Base-by-base conservation (phyloP, 2,888 invertebrate genomes). In the Cetonia aurata region DNA sequence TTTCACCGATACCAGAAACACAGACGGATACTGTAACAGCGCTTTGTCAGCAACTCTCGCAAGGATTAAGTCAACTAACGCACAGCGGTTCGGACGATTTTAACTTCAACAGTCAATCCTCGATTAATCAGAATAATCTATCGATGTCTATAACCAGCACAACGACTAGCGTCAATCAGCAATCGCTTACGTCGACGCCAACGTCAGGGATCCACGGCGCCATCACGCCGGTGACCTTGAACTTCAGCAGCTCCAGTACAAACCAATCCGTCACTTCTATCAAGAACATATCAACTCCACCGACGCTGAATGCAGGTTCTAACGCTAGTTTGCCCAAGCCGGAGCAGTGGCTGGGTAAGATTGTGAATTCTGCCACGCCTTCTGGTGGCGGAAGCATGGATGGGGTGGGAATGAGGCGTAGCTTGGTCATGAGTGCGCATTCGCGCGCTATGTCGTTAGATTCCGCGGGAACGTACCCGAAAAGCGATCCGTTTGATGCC, bases 281-380 rank as follows among this genome's bases (percentile, higher is more conserved):
- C 25, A 75, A 73, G 37, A 74, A 44, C 71, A 48, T 50, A 50
- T 53, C 55, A n/a, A 13, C 78, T 3, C 79, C 77, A 52, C 73
- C 77, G 33, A 77, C 76, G 67, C 42, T 65, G 33, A 37, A 72
- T 62, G 65, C 75, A n/a, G 25, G n/a, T 25, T 69, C 73, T 10
- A 75, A 74, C 60, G 67, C 75, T n/a, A 79, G 74, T 71, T 86
- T 93, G 81, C 94, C 94, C 31, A 92, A 91, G 83, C 93, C 94
- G 0, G 94, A 94, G 78, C 94, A 94, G 78, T 94, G 94, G 94
- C 84, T 95, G 75, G 93, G 93, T 8, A 90, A 92, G 77, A 89
- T 93, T 53, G 90, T 91, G 12, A 88, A 88, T 75, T 87, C 88
- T 73, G 87, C 86, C 78, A 89, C 88, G 67, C 79, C 85, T 67